Evolutionary conservation across 2,888 invertebrate genomes (phyloP).

Genomic region (Xanthorhoe designata): DNA sequence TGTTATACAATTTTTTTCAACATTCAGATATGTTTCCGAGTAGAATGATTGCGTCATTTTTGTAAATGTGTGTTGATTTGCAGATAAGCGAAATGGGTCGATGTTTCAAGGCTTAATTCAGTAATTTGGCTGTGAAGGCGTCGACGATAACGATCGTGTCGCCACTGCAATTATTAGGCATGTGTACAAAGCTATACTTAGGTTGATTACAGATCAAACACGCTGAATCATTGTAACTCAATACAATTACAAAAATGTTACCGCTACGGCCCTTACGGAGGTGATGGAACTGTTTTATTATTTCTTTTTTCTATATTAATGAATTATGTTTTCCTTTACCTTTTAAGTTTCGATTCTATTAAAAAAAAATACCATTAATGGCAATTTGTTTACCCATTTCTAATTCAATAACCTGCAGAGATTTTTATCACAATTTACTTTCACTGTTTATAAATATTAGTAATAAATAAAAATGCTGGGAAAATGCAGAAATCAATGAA

Average conservation of each 20-base stretch:
- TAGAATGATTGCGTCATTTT: conserved; percentile 28
- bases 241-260: conserved; percentile 20
- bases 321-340: no score
- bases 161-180: conserved; percentile 71
- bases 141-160: conserved; percentile 71
- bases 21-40: background rate
- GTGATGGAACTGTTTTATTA: no score
- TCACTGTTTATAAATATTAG: no score
- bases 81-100: conserved; percentile 59
- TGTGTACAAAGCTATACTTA: conserved; percentile 67
- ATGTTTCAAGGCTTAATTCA: conserved; percentile 60
- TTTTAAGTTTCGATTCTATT: no score
- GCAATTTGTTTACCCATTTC: no score
- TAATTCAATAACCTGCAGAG: no score
- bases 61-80: conserved; percentile 40
- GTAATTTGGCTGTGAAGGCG: conserved; percentile 69
- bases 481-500: no score
- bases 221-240: conserved; percentile 40
- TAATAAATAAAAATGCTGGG: no score
- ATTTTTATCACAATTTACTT: no score
- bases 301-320: no score
- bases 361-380: no score
- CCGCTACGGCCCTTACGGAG: background rate
- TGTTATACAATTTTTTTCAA: background rate
- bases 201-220: conserved; percentile 72